Conservation (phyloP, 2,888 invertebrate species). For the Lydus trimaculatus region DNA sequence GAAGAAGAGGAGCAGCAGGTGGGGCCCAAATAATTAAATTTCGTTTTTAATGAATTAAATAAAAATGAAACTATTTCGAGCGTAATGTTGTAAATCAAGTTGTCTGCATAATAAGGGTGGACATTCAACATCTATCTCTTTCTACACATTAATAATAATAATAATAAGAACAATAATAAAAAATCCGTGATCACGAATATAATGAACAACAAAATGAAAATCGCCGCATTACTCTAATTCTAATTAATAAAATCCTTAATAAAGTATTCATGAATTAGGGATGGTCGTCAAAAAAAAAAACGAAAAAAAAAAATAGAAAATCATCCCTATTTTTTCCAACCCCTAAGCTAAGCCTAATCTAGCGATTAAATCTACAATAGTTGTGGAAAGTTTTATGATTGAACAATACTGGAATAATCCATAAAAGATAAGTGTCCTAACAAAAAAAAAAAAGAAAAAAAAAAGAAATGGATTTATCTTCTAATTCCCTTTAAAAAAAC, state of each 20-base stretch:
- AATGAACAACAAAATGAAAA: constrained; percentile 12
- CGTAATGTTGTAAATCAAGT: background rate
- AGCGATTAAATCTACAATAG: background rate
- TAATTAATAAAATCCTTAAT: constrained; percentile 1
- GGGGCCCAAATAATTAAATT: too few relatives aligned
- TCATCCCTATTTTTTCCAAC: background rate
- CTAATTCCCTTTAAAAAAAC: too few relatives aligned
- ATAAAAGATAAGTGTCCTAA: constrained; percentile 5
- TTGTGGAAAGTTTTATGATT: constrained; percentile 1
- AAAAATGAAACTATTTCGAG: background rate
- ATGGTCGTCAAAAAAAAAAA: background rate
- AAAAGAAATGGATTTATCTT: too few relatives aligned
- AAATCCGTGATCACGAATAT: constrained; percentile 31
- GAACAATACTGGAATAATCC: background rate
- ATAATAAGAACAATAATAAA: background rate
- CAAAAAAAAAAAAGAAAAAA: background rate
- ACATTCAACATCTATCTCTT: too few relatives aligned
- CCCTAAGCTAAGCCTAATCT: background rate
- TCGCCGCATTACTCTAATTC: constrained; percentile 1
- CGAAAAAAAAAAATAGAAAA: too few relatives aligned
- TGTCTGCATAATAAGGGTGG: constrained; percentile 2
- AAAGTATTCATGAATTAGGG: constrained; percentile 2
- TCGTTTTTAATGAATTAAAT: too few relatives aligned
- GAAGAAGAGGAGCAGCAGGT: too few relatives aligned
- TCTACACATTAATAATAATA: background rate